Evolutionary conservation across 2,888 invertebrate species (phyloP).

Genomic region (Zhuqinia jingwanae): DNA sequence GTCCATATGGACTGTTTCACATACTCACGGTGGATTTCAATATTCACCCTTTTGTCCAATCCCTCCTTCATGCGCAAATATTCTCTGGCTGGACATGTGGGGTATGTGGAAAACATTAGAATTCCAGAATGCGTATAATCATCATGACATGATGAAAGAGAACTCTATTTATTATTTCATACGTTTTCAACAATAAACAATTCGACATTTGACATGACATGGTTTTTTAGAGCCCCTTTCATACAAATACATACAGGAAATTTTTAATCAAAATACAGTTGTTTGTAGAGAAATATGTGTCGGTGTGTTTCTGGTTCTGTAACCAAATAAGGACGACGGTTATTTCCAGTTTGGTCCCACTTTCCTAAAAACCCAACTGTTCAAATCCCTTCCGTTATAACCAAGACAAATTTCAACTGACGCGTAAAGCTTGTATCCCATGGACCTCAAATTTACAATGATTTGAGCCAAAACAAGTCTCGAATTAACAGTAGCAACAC

Average conservation of each 20-base stretch:
- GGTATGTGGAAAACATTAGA: too few relatives aligned
- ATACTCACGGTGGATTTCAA: neutral
- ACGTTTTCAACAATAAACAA: slow-evolving; percentile 21
- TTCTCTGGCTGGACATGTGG: too few relatives aligned
- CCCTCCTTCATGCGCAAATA: too few relatives aligned
- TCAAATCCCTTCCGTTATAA: slow-evolving; percentile 19
- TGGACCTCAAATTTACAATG: slow-evolving; percentile 36
- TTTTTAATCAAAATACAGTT: too few relatives aligned
- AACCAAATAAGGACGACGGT: neutral
- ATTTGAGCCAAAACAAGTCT: slow-evolving; percentile 52
- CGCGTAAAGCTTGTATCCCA: slow-evolving; percentile 62
- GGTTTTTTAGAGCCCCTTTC: slow-evolving; percentile 4
- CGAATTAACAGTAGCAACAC: slow-evolving; percentile 3
- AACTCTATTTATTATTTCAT: too few relatives aligned
- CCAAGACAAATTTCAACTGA: slow-evolving; percentile 51
- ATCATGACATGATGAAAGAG: too few relatives aligned
- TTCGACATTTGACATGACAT: slow-evolving; percentile 27
- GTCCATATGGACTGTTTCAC: slow-evolving; percentile 3
- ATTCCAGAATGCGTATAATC: too few relatives aligned
- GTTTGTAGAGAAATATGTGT: too few relatives aligned
- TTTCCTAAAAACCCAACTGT: slow-evolving; percentile 58
- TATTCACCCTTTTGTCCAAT: too few relatives aligned
- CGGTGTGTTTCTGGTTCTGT: neutral
- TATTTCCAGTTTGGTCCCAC: slow-evolving; percentile 49
- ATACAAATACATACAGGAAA: too few relatives aligned